Conservation (phyloP, 1,140 invertebrate genomes). For the Papilio dardanus region DNA sequence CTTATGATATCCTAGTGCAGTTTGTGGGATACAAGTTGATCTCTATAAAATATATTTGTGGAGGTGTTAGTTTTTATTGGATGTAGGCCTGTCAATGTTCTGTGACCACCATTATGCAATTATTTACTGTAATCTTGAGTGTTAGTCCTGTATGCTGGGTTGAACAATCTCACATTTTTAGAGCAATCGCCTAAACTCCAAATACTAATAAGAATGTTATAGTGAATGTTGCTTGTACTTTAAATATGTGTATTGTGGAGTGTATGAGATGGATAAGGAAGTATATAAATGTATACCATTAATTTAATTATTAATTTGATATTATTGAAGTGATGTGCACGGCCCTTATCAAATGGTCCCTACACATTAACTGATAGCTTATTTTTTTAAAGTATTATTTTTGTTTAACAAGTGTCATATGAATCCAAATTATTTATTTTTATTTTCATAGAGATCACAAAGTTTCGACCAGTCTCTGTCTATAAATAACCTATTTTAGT, state of each 20-base stretch:
- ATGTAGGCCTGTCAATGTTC: conserved; percentile 15
- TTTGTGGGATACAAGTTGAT: conserved; percentile 54
- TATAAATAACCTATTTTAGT: conserved; percentile 43
- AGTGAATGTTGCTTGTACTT: conserved; percentile 69
- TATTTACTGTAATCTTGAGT: conserved; percentile 29
- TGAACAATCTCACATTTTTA: conserved; percentile 55
- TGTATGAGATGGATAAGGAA: conserved; percentile 55
- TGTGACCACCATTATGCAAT: conserved; percentile 29
- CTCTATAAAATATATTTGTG: conserved; percentile 51
- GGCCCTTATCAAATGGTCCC: conserved; percentile 39
- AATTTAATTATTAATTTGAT: conserved; percentile 59
- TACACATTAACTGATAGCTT: conserved; percentile 42
- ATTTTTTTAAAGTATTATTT: conserved; percentile 51
- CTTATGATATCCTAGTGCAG: conserved; percentile 52
- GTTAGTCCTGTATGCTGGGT: conserved; percentile 53
- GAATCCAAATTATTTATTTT: conserved; percentile 23
- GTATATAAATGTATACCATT: conserved; percentile 68
- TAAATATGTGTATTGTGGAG: conserved; percentile 68
- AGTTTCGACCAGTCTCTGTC: not conserved
- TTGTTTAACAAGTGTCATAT: conserved; percentile 37
- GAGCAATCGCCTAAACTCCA: conserved; percentile 69
- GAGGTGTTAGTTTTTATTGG: conserved; percentile 39
- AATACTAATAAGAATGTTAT: conserved; percentile 76
- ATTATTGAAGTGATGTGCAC: conserved; percentile 39
- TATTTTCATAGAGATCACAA: conserved; percentile 23